Evolutionary conservation across 2,113 vertebrate genomes (phyloP), one percentile per base, ranked within the genome.

Genomic region (Passer domesticus): DNA sequence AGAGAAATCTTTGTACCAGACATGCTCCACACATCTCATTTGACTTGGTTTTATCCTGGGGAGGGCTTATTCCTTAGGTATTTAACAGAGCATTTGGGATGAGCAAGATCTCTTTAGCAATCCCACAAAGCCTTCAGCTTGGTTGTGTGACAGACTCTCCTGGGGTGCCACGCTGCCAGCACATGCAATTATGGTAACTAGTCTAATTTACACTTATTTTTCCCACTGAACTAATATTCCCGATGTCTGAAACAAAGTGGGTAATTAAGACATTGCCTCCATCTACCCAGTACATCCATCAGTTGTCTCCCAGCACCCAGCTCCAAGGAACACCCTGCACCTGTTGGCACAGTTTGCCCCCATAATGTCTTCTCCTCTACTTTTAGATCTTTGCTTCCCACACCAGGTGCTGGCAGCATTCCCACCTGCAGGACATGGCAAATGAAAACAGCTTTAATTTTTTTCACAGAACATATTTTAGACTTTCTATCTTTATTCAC

Each of bases 21-120:
- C 41, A 6, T 41, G 47, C 30, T 76, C 75, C 49, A 35, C 78
- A 33, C 43, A 21, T 95, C 75, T 87, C 80, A 37, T 84, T 95
- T 66, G 44, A 47, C 33, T 96, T 19, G 69, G 18, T 92, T 90
- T 94, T 88, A 72, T 82, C 87, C 72, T 62, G 75, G 55, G 64
- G 60, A 83, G 31, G 56, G 19, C n/a, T 69, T 80, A 87, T 53
- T 97, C 60, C 81, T 87, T 24, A 44, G 68, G 75, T 58, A 21
- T 41, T 94, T 89, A 92, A 52, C 9, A 74, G 70, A 69, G 67
- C 53, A 68, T 69, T 73, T 88, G 78, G 94, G 59, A 67, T 68
- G 64, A 96, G 92, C 93, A 96, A 86, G 66, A 25, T 80, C 70
- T 70, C 95, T 73, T 96, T 87, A 95, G 58, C 83, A 90, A 89